Evolutionary conservation across 2,888 invertebrate genomes (phyloP), one percentile per base, ranked within the genome.

Genomic region (Sphaeridia pumilis): DNA sequence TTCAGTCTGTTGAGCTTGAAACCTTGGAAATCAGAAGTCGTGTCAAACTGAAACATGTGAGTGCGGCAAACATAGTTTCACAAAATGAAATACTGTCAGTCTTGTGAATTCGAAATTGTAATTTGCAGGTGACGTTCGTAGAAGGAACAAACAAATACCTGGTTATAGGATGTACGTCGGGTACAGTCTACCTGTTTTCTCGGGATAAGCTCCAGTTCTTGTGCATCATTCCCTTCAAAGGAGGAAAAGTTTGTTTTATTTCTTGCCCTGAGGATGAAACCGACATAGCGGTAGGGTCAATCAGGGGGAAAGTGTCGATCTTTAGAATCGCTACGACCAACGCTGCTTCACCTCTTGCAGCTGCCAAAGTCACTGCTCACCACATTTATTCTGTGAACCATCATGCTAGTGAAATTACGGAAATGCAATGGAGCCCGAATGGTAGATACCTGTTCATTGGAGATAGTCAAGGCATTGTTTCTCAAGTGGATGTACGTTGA

Each of bases 341-440:
- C 1, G n/a, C 27, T 3, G 17, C 31, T 3, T 2, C 12, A 5
- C 24, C 5, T 17, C 35, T 38, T 10, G 28, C 45, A 2, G 45
- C 46, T 38, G 47, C 54, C n/a, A 46, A 54, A 14, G 52, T 54
- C 24, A 28, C 56, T 4, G 55, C 55, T 12, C 52, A 58, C 26
- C 57, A 59, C 36, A 35, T 64, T 2, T 56, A 56, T 24, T 54
- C 58, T 26, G 52, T 64, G 21, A 52, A 55, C 7, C 64, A 64
- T 52, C 46, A 41, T 5, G 50, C 54, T n/a, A 56, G 56, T 46
- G 64, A 64, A 52, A 59, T 64, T 38, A 61, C 60, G 1, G 62
- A 62, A 47, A 57, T 61, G 54, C 56, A 55, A 35, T 64, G 64
- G 64, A 62, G 62, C 49, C 56, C 61, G 14, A 64, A 62, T 53